A percentile compares a stretch with the other conserved stretches of the same genome.
Conservation (phyloP, 2,797 vertebrate genomes). For the Gallinago stenura region DNA sequence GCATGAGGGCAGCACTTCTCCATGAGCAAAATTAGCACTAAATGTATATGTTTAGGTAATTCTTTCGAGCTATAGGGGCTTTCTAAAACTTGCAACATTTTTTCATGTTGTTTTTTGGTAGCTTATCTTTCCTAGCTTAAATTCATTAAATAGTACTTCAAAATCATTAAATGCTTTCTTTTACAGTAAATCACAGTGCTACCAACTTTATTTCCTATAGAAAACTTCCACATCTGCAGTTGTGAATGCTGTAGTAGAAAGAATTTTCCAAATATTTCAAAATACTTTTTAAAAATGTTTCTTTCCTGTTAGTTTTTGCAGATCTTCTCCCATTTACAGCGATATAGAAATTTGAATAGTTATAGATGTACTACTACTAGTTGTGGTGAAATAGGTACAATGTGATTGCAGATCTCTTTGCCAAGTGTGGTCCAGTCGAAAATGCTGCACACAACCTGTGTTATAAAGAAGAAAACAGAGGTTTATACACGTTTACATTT, state of each 20-base stretch:
- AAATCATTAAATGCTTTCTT: neutral
- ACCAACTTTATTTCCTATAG: neutral
- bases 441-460: neutral
- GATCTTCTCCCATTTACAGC: neutral
- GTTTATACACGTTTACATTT: neutral
- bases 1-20: neutral
- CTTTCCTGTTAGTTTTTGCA: neutral
- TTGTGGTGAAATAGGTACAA: neutral
- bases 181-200: neutral
- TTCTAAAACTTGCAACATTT: neutral
- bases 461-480: neutral
- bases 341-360: neutral
- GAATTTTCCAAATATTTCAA: neutral
- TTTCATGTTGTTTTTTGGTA: neutral
- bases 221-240: neutral
- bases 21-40: neutral
- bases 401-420: neutral
- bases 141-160: neutral
- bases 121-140: neutral
- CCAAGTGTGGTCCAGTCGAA: rapidly evolving
- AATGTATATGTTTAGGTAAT: neutral
- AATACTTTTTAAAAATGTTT: too few relatives aligned
- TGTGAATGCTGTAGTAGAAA: neutral
- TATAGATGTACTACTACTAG: neutral
- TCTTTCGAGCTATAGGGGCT: neutral